These are phyloP conservation scores for Nesometra sesokonis DNA, from an alignment of 35 echinoderm and acorn worm species.

Conservation along the genomic window DNA sequence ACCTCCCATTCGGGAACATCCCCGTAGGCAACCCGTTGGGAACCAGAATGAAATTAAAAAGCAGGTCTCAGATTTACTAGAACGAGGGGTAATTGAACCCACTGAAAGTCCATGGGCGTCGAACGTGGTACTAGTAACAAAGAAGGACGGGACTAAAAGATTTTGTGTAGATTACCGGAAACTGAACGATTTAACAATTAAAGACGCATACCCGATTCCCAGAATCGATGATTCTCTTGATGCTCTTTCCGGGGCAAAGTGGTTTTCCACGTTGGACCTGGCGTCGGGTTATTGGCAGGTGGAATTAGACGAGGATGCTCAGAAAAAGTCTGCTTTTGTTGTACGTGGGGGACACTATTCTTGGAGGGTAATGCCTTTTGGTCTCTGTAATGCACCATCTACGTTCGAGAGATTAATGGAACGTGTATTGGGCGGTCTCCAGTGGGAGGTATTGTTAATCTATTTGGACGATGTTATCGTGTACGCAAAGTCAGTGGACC, in stretches of 20 bases:
- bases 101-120: conserved; percentile 45
- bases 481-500: conserved; percentile 5
- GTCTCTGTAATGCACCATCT: conserved; percentile 30
- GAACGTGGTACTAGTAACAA: conserved; percentile 27
- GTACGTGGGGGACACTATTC: background rate
- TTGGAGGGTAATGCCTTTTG: conserved; percentile 34
- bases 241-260: conserved; percentile 27
- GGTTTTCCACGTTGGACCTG: conserved; percentile 41
- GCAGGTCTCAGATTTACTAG: conserved; percentile 16
- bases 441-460: conserved; percentile 30
- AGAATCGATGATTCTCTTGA: conserved; percentile 55
- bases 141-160: conserved; percentile 33
- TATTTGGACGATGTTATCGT: conserved; percentile 27
- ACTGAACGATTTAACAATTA: conserved; percentile 22
- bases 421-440: conserved; percentile 21
- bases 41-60: conserved; percentile 18
- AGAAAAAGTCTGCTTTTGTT: conserved; percentile 16
- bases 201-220: conserved; percentile 42
- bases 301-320: conserved; percentile 7
- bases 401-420: conserved; percentile 56
- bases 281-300: conserved; percentile 46
- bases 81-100: conserved; percentile 2
- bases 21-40: conserved; percentile 4
- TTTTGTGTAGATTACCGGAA: conserved; percentile 45
- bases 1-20: conserved; percentile 16